Evolutionary conservation across 2,888 invertebrate genomes (phyloP), one percentile per base, ranked within the genome.

Genomic region (Embidobia sp.): DNA sequence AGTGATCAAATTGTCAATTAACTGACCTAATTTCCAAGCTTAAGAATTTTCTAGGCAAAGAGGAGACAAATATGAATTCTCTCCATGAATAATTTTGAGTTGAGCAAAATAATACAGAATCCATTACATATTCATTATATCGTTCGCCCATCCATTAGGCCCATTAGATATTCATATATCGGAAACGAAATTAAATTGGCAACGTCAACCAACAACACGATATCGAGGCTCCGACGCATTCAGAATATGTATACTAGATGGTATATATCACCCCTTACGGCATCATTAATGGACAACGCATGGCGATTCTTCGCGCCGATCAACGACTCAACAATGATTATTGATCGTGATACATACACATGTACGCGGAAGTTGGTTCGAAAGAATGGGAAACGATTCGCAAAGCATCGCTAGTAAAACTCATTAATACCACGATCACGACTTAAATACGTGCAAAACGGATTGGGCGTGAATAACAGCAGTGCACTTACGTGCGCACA

Each of bases 341-440:
- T 77, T 61, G 72, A 76, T 66, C 53, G 64, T 13, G 57, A 64
- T 63, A 29, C 40, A 49, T n/a, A n/a, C 85, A 78, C 87, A 85
- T 86, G 86, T 88, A 88, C 87, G 79, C 88, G 89, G 89, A 89
- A 89, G 86, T 85, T 80, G 80, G 79, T 40, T 79, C 29, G 40
- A 77, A 76, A 61, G 88, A 88, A 88, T 88, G 84, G 84, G 81
- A 87, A 88, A 83, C 82, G 81, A 83, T 84, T 79, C 78, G 26
- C 64, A 74, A 59, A 76, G 78, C 79, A 75, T 79, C 79, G 81
- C 86, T 82, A 83, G 86, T 79, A 81, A 77, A 77, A 64, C 59
- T 66, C 78, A 81, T 86, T 81, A 77, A 81, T 79, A 88, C 77
- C 77, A 80, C 75, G 79, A 83, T 89, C 89, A 89, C 89, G 89